A percentile compares a stretch with the other conserved stretches of the same genome.
phyloP scores from a whole-genome alignment of 2,888 invertebrate species.

The Leptinotarsa haldemani region DNA sequence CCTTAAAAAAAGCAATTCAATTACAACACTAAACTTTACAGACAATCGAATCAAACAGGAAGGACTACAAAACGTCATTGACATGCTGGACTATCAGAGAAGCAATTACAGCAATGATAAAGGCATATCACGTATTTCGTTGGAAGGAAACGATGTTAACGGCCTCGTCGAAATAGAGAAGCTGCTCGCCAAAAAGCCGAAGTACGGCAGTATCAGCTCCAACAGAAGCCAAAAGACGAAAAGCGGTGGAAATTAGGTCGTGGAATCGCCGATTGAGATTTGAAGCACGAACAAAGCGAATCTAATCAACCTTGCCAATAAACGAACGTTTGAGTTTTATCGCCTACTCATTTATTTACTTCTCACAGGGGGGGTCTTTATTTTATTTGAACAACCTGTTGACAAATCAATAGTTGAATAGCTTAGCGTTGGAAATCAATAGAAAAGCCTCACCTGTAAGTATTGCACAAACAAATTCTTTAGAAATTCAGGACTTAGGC shows the following conservation, averaged over 20 bases:
- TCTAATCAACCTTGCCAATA: conserved; percentile 11
- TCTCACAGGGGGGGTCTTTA: conserved; percentile 2
- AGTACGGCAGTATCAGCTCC: neutral
- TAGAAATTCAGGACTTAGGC: neutral
- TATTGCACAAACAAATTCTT: conserved; percentile 7
- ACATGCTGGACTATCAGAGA: conserved; percentile 40
- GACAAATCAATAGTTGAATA: conserved; percentile 1
- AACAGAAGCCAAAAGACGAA: conserved; percentile 14
- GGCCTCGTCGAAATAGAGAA: conserved; percentile 27
- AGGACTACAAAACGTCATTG: conserved; percentile 31
- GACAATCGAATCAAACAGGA: conserved; percentile 39
- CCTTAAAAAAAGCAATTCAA: conserved; percentile 10
- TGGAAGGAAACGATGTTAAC: conserved; percentile 37
- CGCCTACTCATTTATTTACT: conserved; percentile 21
- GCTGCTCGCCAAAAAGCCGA: conserved; percentile 15
- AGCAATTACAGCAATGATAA: conserved; percentile 20
- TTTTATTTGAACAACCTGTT: conserved; percentile 27
- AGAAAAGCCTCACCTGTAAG: conserved; percentile 26
- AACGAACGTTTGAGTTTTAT: conserved; percentile 24
- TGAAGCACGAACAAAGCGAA: neutral
- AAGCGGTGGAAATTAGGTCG: neutral
- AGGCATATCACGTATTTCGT: conserved; percentile 40
- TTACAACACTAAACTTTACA: conserved; percentile 27
- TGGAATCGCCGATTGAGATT: neutral
- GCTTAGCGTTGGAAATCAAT: neutral